Conservation (phyloP, 2,113 vertebrate genomes). For the Oplegnathus fasciatus region DNA sequence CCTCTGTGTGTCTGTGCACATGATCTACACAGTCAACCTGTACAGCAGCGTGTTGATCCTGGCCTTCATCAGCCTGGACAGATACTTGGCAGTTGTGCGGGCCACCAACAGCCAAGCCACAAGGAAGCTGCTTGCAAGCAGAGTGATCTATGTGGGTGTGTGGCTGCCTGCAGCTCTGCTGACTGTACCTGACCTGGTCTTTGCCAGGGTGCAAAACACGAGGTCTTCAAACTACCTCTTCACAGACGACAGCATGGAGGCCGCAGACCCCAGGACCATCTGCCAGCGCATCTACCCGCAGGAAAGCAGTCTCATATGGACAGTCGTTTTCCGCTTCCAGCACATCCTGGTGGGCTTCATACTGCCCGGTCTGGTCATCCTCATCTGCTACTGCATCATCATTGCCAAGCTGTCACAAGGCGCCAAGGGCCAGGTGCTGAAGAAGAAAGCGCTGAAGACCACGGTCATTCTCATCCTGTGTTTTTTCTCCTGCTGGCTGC, state of each 20-base stretch:
- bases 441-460: conserved; percentile 96
- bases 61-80: conserved; percentile 97
- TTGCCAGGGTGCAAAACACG: conserved; percentile 82
- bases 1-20: conserved; percentile 92
- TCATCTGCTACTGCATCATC: conserved; percentile 97
- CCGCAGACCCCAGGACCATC: conserved; percentile 65
- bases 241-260: conserved; percentile 5
- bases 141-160: conserved; percentile 92
- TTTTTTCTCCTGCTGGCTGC: conserved; percentile 97
- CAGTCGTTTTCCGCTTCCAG: conserved; percentile 91
- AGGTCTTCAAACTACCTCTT: conserved; percentile 39
- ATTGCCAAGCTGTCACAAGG: conserved; percentile 92
- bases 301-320: conserved; percentile 80
- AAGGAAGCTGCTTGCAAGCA: conserved; percentile 91
- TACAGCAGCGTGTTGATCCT: conserved; percentile 97
- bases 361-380: conserved; percentile 94
- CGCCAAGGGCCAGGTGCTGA: conserved; percentile 91
- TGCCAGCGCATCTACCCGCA: conserved; percentile 92
- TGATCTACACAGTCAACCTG: conserved; percentile 97
- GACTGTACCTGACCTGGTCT: conserved; percentile 94
- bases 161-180: conserved; percentile 94
- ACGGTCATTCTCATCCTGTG: conserved; percentile 95
- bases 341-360: conserved; percentile 95
- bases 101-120: conserved; percentile 94
- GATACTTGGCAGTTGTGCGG: conserved; percentile 94